These are phyloP conservation scores for Rhopalosiphum padi DNA, from an alignment of 1,140 invertebrate genomes.

Conservation along the genomic window DNA sequence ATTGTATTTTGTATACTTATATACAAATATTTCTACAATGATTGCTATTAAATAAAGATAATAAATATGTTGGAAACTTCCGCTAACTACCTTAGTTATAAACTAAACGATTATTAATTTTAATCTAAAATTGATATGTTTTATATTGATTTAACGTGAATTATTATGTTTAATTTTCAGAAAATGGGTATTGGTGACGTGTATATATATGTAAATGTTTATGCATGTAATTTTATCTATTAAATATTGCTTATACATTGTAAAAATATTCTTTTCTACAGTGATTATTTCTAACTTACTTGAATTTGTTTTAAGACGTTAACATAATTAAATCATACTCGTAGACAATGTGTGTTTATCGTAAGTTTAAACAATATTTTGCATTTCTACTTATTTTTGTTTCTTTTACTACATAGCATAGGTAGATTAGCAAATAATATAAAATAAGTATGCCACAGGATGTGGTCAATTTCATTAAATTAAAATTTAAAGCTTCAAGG, in stretches of 20 bases:
- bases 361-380: background rate
- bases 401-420: background rate
- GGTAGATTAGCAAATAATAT: slow-evolving; percentile 34
- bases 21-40: background rate
- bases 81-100: too few species aligned
- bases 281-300: background rate
- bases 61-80: too few species aligned
- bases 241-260: background rate
- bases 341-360: background rate
- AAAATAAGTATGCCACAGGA: slow-evolving; percentile 53
- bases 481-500: slow-evolving; percentile 53
- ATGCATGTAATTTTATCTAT: background rate
- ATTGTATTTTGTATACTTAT: background rate
- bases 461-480: slow-evolving; percentile 53
- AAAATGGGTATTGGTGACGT: background rate
- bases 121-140: too few species aligned
- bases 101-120: too few species aligned
- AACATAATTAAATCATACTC: background rate
- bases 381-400: background rate
- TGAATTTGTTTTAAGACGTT: background rate
- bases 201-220: background rate
- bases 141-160: too few species aligned
- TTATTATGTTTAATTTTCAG: background rate
- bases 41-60: background rate
- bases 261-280: background rate